Base-by-base conservation (phyloP, 2,113 vertebrate species). In the Petaurus breviceps region DNA sequence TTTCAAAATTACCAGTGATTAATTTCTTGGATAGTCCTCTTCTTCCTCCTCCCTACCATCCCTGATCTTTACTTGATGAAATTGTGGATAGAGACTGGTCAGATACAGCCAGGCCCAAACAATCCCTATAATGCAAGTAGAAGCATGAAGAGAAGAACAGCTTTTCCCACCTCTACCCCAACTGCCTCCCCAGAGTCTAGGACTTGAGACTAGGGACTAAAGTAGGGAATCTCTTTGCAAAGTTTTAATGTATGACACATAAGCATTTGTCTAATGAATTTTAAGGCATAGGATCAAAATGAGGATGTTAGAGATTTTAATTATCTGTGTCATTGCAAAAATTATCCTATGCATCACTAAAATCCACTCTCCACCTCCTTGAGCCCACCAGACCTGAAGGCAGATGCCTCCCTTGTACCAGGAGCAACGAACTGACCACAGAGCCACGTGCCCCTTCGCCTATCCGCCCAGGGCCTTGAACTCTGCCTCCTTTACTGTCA, bases 401-500 rank as follows among this genome's bases (percentile, higher is more conserved):
- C 0, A 2, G 0, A 55, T 93, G 90, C 53, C 95, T 53, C 92
- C 0, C 5, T 2, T 2, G 92, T 1, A 0, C 43, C 31, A 47
- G 2, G 14, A 93, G 90, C n/a, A 2, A 92, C 5, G 0, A 57
- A 47, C 4, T 0, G 89, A 61, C 94, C 5, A 0, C 25, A 0
- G 0, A 10, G 43, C 96, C 98, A 97, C 89, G 3, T 1, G 68
- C 95, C 96, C 0, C 2, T 3, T 1, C 93, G 19, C 94, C 96
- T 92, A 0, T 0, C 1, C 61, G 91, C 94, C 61, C 90, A 31
- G 0, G 3, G 5, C 51, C 96, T 84, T 92, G 97, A 97, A 96
- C 97, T 95, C 94, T 97, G 97, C n/a, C 96, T 96, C 97, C 93
- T 89, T 0, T 19, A 94, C 96, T 95, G 95, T 95, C 98, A 96